phyloP scores from a whole-genome alignment of 2,113 vertebrate genomes.

The Chloropsis cyanopogon region DNA sequence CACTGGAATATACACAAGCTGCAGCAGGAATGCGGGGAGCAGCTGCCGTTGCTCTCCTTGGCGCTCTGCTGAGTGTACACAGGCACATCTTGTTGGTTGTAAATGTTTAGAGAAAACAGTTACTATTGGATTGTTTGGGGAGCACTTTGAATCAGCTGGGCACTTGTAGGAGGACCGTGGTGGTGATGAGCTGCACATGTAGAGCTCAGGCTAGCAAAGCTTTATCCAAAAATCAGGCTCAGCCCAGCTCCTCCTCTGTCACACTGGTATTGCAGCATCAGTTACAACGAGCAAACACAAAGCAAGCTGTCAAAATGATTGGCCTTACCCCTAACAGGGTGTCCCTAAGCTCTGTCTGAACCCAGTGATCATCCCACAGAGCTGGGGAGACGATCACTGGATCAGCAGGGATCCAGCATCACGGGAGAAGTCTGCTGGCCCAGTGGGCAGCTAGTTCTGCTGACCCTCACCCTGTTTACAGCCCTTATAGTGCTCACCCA shows the following conservation, averaged over 20 bases:
- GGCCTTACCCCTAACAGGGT: not conserved
- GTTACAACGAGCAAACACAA: not conserved
- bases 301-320: not conserved
- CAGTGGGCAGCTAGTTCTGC: not conserved
- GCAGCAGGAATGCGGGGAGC: constrained; percentile 2
- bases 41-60: constrained; percentile 36
- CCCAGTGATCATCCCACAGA: not conserved
- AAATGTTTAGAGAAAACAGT: constrained; percentile 67
- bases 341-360: not conserved
- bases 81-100: constrained; percentile 34
- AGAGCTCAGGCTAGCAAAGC: not conserved
- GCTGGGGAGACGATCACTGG: not conserved
- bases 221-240: not conserved
- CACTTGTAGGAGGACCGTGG: not conserved
- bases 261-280: not conserved
- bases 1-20: constrained; percentile 38
- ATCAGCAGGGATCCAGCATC: not conserved
- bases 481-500: not conserved
- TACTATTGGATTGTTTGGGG: not conserved
- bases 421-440: not conserved
- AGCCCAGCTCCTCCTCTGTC: not conserved
- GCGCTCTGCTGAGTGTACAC: not conserved
- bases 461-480: not conserved
- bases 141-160: constrained; percentile 3
- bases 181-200: not conserved